A percentile compares a stretch with the other conserved stretches of the same genome.
Conservation (phyloP, 2,797 vertebrate genomes). For the Pelobates cultripes region DNA sequence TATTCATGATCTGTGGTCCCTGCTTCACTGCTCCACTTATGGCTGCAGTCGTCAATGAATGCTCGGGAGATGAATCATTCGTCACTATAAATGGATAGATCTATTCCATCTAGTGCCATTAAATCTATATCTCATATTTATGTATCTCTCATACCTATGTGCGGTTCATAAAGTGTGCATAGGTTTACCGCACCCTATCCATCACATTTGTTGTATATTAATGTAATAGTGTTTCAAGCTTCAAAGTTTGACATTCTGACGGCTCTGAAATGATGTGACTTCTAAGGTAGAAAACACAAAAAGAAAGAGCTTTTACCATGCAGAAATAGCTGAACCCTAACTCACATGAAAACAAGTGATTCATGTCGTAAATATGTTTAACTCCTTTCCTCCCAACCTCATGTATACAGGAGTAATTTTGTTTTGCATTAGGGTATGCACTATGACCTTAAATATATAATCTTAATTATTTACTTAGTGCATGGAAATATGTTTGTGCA, state of each 20-base stretch:
- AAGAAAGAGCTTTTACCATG: neutral
- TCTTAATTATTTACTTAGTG: no score
- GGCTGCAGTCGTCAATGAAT: constrained; percentile 37
- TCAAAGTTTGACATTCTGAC: constrained; percentile 2
- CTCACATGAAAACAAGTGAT: no score
- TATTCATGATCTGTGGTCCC: constrained; percentile 44
- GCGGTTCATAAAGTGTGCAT: constrained; percentile 27
- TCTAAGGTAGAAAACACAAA: neutral
- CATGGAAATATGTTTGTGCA: no score
- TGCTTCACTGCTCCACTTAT: constrained; percentile 47
- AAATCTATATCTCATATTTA: constrained; percentile 52
- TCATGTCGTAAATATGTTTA: no score
- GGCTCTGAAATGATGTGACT: neutral
- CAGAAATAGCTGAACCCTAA: constrained; percentile 1
- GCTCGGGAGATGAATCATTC: constrained; percentile 46
- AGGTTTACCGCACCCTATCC: constrained; percentile 41
- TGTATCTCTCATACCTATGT: constrained; percentile 42
- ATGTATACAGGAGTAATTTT: no score
- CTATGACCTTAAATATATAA: no score
- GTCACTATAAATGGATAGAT: constrained; percentile 38
- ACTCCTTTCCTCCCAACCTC: no score
- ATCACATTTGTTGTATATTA: constrained; percentile 43
- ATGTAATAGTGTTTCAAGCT: constrained; percentile 12
- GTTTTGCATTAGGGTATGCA: no score
- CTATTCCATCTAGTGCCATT: constrained; percentile 41